phyloP scores from a whole-genome alignment of 2,113 vertebrate genomes.

The Hystrix cristata region DNA sequence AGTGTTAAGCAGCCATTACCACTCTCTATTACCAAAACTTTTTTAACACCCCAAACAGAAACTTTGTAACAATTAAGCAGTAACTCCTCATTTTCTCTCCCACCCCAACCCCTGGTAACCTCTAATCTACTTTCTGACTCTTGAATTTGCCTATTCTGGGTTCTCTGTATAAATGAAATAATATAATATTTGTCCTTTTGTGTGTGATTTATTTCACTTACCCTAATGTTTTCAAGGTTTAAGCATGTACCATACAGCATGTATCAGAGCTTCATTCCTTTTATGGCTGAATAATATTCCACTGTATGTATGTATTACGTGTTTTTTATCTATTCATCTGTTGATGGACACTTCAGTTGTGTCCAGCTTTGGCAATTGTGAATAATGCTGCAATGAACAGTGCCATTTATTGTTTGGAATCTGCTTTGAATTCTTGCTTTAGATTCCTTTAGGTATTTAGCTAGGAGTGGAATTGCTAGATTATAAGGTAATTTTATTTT shows the following conservation, averaged over 20 bases:
- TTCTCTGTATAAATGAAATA: background rate
- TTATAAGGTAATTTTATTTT: slow-evolving; percentile 56
- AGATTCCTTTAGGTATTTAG: slow-evolving; percentile 41
- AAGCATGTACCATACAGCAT: background rate
- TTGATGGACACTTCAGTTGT: background rate
- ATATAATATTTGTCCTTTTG: slow-evolving; percentile 1
- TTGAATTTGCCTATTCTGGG: slow-evolving; percentile 40
- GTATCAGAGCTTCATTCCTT: background rate
- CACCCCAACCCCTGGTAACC: background rate
- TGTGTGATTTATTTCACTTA: slow-evolving; percentile 42
- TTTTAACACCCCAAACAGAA: slow-evolving; percentile 26
- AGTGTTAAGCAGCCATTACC: background rate
- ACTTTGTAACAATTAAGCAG: background rate
- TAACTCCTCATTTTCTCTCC: background rate
- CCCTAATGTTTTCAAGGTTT: slow-evolving; percentile 38
- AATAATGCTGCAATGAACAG: slow-evolving; percentile 15
- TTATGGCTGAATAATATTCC: background rate
- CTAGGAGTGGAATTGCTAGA: slow-evolving; percentile 31
- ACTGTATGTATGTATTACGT: background rate
- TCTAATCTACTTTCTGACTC: slow-evolving; percentile 26
- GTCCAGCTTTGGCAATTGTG: background rate
- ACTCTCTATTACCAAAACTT: background rate
- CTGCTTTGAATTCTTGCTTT: slow-evolving; percentile 34
- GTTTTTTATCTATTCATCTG: background rate
- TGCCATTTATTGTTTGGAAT: background rate